Percentiles rank a stretch among this genome's conserved stretches.
These are phyloP conservation scores for Ciona savignyi DNA, from an alignment of 23 tunicate genomes.

Conservation along the genomic window DNA sequence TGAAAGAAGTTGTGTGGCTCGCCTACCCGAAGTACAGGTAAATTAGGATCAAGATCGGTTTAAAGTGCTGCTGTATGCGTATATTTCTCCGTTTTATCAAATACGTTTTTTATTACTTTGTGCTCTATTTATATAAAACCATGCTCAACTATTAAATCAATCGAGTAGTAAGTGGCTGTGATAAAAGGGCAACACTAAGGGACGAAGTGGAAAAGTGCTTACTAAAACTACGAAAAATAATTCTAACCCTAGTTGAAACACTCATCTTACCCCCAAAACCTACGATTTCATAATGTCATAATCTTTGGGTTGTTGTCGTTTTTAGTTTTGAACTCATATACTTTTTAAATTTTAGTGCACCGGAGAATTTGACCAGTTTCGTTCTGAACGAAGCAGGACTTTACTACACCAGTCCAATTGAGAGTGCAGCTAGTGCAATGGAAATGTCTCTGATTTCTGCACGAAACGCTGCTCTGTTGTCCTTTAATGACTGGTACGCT, in stretches of 20 bases:
- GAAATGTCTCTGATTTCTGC: conserved; percentile 84
- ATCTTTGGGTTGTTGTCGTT: too few species aligned
- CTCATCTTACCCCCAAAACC: too few species aligned
- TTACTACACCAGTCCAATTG: conserved; percentile 80
- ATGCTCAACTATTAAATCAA: too few species aligned
- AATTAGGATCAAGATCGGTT: conserved; percentile 1
- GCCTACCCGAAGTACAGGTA: conserved; percentile 73
- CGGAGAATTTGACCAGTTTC: conserved; percentile 49
- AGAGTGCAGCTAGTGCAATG: conserved; percentile 86
- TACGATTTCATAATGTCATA: too few species aligned
- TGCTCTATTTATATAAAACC: conserved; percentile 7
- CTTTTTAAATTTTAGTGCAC: conserved; percentile 45
- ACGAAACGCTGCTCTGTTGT: conserved; percentile 71
- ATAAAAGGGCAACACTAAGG: too few species aligned
- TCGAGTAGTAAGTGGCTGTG: too few species aligned
- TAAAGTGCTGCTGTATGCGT: neutral
- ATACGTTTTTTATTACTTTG: neutral
- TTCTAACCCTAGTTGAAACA: too few species aligned
- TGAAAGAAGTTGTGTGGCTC: conserved; percentile 38
- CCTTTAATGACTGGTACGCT: conserved; percentile 80
- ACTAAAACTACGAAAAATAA: too few species aligned
- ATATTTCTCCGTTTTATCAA: neutral
- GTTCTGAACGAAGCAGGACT: conserved; percentile 51
- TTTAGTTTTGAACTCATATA: too few species aligned
- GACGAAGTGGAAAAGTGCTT: too few species aligned